These are phyloP conservation scores for Bos indicus DNA, from an alignment of 2,113 vertebrate genomes.

Conservation along the genomic window DNA sequence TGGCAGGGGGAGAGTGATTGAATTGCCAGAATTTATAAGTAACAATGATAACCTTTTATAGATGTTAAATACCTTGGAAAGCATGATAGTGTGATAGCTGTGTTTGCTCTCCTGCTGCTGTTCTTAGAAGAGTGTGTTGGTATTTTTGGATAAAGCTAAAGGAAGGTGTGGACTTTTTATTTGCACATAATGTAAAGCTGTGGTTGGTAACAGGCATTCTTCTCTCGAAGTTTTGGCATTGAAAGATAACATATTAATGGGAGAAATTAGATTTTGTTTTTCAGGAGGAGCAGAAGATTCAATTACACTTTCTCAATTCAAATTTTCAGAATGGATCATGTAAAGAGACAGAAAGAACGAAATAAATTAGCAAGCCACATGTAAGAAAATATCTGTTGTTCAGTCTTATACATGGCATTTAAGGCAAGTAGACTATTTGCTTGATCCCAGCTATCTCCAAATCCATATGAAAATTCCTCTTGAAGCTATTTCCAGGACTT, in stretches of 20 bases:
- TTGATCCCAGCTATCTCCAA: conserved; percentile 17
- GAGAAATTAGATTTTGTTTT: conserved; percentile 45
- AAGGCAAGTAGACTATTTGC: conserved; percentile 56
- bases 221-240: conserved; percentile 27
- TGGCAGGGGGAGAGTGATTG: not conserved
- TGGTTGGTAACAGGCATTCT: not conserved
- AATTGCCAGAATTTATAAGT: conserved; percentile 14
- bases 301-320: conserved; percentile 34
- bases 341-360: conserved; percentile 53
- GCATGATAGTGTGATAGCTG: not conserved
- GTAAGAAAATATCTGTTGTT: conserved; percentile 54
- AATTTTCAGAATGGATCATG: conserved; percentile 55
- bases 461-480: conserved; percentile 13
- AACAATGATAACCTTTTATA: conserved; percentile 26
- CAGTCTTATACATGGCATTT: conserved; percentile 27
- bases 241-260: conserved; percentile 51
- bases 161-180: conserved; percentile 12
- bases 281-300: conserved; percentile 31
- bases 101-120: conserved; percentile 3
- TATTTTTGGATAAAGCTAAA: conserved; percentile 18
- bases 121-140: not conserved
- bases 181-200: not conserved
- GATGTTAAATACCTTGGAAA: conserved; percentile 11
- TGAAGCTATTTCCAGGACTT: not conserved
- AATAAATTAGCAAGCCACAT: conserved; percentile 54